Evolutionary conservation across 2,113 vertebrate genomes (phyloP), one percentile per base, ranked within the genome.

Genomic region (Rhinolophus ferrumequinum): DNA sequence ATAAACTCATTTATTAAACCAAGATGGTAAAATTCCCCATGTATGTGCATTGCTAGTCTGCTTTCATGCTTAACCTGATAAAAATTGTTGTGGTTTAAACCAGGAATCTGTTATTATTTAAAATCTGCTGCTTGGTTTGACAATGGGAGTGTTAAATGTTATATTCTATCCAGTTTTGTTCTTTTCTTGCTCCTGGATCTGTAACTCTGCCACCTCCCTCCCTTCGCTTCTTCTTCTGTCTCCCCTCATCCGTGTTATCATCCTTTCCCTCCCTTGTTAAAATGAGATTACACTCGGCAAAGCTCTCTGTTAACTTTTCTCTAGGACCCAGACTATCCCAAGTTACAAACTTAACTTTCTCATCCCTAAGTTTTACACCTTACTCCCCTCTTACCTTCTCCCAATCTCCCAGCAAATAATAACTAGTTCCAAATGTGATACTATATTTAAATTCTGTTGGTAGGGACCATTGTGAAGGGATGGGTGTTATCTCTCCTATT

Each of bases 61-160:
- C 96, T 96, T 98, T 97, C 97, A 94, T 93, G 84, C 93, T 98
- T 97, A 95, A 97, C 95, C 96, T 0, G 98, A 98, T 98, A 98
- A 98, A 98, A 90, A 97, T 38, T 95, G 47, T 62, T 97, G 91
- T 22, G 97, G 95, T 97, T 98, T 96, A 98, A 98, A 95, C 93
- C 92, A 92, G 97, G 98, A 98, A 95, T 93, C 84, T 96, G 85
- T 96, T 97, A 86, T 84, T 72, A 58, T 86, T 92, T 81, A 70
- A 94, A 90, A 69, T 26, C 8, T 38, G 18, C 62, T 26, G 3
- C 54, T 58, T 76, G 35, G 21, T 80, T 95, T 87, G 35, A 83
- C 76, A 77, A 52, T 26, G 16, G 13, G 67, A 84, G 19, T 41
- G 33, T 72, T 91, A 54, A 47, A 62, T 62, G 75, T 86, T 64